These are phyloP conservation scores for Podilymbus podiceps DNA, from an alignment of 2,113 vertebrate genomes.

Conservation along the genomic window DNA sequence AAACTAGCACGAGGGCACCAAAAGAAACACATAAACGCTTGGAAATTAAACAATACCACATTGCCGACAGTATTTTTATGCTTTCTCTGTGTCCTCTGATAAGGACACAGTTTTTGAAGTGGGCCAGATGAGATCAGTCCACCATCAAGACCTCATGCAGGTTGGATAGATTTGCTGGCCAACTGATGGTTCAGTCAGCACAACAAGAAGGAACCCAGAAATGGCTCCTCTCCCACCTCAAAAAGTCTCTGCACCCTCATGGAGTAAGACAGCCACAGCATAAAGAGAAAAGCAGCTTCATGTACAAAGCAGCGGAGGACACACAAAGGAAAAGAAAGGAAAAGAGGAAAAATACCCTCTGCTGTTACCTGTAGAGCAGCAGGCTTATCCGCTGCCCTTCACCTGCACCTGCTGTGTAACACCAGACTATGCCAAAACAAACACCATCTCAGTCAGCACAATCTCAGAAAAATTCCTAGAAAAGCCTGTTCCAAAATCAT, in stretches of 20 bases:
- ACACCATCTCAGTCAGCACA: neutral
- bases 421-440: neutral
- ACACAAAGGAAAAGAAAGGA: neutral
- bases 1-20: neutral
- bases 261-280: fast-evolving
- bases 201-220: neutral
- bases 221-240: neutral
- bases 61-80: neutral
- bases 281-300: neutral
- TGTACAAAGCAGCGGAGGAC: neutral
- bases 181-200: neutral
- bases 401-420: neutral
- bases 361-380: neutral
- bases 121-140: neutral
- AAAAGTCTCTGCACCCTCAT: neutral
- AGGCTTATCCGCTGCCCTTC: neutral
- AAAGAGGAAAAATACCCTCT: neutral
- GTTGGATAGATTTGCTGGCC: neutral
- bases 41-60: neutral
- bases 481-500: neutral
- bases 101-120: neutral
- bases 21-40: neutral
- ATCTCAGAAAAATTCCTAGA: neutral
- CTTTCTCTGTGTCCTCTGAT: too few relatives aligned
- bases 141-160: neutral